phyloP scores from a whole-genome alignment of 2,888 invertebrate genomes.

The Drosophila longiperda region DNA sequence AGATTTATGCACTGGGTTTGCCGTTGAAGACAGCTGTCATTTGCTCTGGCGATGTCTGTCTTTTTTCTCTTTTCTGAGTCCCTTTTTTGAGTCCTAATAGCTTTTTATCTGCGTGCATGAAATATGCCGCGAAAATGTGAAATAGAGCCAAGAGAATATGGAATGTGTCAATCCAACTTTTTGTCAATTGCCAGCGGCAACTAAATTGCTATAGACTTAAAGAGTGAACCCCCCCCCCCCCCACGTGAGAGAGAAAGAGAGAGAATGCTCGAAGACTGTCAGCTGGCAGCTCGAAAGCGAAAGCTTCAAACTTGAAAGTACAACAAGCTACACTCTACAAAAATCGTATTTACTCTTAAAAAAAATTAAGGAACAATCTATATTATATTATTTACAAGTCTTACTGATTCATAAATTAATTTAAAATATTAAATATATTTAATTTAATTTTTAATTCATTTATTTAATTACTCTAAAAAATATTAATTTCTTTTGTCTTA shows the following conservation, averaged over 20 bases:
- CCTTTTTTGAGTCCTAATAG: constrained; percentile 63
- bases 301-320: constrained; percentile 46
- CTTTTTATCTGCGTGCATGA: constrained; percentile 76
- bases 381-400: no score
- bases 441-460: no score
- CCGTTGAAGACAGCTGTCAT: constrained; percentile 80
- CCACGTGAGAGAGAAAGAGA: background rate
- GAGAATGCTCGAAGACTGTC: background rate
- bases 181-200: constrained; percentile 49
- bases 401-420: no score
- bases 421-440: no score
- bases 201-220: constrained; percentile 23
- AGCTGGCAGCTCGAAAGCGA: constrained; percentile 42
- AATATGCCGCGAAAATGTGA: constrained; percentile 74
- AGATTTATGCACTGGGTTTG: constrained; percentile 80
- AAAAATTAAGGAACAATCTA: no score
- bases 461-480: background rate
- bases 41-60: constrained; percentile 57
- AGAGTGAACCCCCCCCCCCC: background rate
- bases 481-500: constrained; percentile 82
- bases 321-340: constrained; percentile 27
- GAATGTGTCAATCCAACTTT: constrained; percentile 75
- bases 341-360: background rate
- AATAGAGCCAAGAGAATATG: constrained; percentile 61
- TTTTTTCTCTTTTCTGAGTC: constrained; percentile 19